phyloP scores from a whole-genome alignment of 2,888 invertebrate species.

The Tetheella fluctuosa region DNA sequence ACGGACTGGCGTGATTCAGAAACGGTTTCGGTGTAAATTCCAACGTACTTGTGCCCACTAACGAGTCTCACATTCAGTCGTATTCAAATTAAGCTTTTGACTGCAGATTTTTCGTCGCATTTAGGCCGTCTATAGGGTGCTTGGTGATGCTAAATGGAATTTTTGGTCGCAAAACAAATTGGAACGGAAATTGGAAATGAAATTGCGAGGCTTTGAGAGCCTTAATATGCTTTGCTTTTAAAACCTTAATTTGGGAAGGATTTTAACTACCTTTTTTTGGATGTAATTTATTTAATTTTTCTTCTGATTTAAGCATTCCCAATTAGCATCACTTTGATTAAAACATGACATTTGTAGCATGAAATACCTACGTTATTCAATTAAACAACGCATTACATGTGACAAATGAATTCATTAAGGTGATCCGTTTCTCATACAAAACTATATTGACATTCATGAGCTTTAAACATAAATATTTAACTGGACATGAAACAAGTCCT shows the following conservation, averaged over 20 bases:
- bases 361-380: too few species aligned
- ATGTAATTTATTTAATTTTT: background rate
- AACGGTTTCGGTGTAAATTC: conserved; percentile 33
- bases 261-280: conserved; percentile 14
- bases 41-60: conserved; percentile 40
- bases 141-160: conserved; percentile 33
- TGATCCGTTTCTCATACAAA: too few species aligned
- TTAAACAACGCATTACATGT: too few species aligned
- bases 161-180: conserved; percentile 40
- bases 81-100: conserved; percentile 64
- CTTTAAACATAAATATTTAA: too few species aligned
- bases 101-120: conserved; percentile 52
- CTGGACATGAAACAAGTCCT: too few species aligned
- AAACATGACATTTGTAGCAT: background rate
- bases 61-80: conserved; percentile 62
- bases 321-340: background rate
- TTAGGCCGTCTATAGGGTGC: conserved; percentile 38
- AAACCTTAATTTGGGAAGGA: conserved; percentile 26
- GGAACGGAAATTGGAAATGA: conserved; percentile 40
- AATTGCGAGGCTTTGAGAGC: conserved; percentile 22
- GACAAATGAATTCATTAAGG: too few species aligned
- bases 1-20: conserved; percentile 41
- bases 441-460: too few species aligned
- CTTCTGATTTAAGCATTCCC: background rate
- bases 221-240: conserved; percentile 25